phyloP scores from a whole-genome alignment of 2,113 vertebrate species.

The Thamnophis sirtalis region DNA sequence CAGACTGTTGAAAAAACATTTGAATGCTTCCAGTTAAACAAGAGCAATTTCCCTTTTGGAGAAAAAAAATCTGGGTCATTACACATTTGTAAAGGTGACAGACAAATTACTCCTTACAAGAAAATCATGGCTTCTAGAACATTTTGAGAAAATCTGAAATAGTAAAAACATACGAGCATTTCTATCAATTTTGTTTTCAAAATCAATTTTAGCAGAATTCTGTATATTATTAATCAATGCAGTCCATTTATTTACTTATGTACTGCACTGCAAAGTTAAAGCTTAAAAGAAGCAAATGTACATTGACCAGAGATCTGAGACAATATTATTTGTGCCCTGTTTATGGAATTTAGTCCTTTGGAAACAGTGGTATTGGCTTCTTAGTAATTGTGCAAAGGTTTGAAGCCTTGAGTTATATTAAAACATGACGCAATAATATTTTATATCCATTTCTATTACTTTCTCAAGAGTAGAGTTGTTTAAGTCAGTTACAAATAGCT shows the following conservation, averaged over 20 bases:
- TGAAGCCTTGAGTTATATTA: not conserved
- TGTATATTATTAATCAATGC: not conserved
- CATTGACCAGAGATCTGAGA: not conserved
- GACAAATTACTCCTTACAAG: not conserved
- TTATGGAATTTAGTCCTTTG: not conserved
- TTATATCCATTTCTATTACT: not conserved
- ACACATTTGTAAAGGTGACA: not conserved
- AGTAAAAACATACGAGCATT: not conserved
- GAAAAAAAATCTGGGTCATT: not conserved
- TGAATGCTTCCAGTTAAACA: not conserved
- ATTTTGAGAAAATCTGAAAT: not conserved
- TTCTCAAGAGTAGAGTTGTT: not conserved
- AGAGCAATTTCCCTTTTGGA: not conserved
- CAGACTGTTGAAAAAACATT: not conserved
- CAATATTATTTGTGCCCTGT: not conserved
- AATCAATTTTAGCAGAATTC: not conserved
- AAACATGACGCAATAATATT: not conserved
- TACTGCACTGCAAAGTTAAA: not conserved
- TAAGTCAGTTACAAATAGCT: not conserved
- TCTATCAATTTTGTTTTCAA: not conserved
- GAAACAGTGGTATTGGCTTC: not conserved
- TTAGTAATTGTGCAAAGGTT: not conserved
- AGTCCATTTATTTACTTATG: not conserved
- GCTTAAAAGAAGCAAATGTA: not conserved
- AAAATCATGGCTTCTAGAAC: not conserved